Evolutionary conservation across 2,113 vertebrate species (phyloP), one percentile per base, ranked within the genome.

Genomic region (Gavia stellata): DNA sequence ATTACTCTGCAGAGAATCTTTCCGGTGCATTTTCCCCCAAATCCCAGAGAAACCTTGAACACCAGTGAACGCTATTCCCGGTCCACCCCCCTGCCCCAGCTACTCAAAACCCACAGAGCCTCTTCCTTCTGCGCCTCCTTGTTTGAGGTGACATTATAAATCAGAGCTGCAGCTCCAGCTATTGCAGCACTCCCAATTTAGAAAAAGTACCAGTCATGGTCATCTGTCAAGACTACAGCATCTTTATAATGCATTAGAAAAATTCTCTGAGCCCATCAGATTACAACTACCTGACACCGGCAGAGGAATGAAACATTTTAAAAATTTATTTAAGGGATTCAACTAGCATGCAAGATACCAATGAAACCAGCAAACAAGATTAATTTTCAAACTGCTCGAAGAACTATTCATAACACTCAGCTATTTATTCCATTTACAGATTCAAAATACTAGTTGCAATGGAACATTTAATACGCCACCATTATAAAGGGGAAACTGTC

Each of bases 201-300:
- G 83, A 86, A 59, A 52, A 44, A 92, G 45, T 4, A 85, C 75
- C 67, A 59, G 65, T 45, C 90, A 80, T 0, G 59, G 73, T 31
- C 71, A 36, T 56, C 94, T 71, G 91, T 85, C 91, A 94, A 61
- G 87, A 86, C 56, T 21, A 29, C 49, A 89, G 83, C 91, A 74
- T 90, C 73, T 89, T 71, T 45, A 66, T 31, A 74, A 75, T 33
- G 45, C 91, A 91, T 13, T 26, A 87, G 84, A 90, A 81, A 75
- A 78, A 79, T 18, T 55, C 81, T 6, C 5, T 4, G 81, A 80
- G 52, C 20, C 52, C 12, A 20, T 53, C 73, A 65, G 73, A 68
- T 81, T 49, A 34, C 73, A 90, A 12, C 44, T 59, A 29, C 91
- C 81, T 75, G 77, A 52, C 68, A 92, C 29, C 70, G 36, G 61